Conservation (phyloP, 2,888 invertebrate species). For the Xylophagus ater region DNA sequence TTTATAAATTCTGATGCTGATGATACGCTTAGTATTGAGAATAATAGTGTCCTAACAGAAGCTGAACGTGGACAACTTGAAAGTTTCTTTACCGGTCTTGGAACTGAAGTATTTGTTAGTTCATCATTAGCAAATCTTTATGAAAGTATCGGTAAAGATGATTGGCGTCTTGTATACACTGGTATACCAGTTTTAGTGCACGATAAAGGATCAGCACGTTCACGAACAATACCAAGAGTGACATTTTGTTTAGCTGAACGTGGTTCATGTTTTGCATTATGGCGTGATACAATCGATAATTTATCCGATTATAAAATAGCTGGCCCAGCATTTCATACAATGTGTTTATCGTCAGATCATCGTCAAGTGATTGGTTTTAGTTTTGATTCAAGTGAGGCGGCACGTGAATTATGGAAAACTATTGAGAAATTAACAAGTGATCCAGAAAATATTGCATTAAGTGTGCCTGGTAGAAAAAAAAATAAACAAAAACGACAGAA, state of each 20-base stretch:
- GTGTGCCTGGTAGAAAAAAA: slow-evolving; percentile 49
- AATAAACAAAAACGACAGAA: slow-evolving; percentile 45
- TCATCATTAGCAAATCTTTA: slow-evolving; percentile 64
- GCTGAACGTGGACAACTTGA: slow-evolving; percentile 58
- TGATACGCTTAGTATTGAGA: slow-evolving; percentile 36
- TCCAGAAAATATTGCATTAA: slow-evolving; percentile 66
- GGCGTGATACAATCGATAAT: slow-evolving; percentile 72
- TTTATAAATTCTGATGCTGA: slow-evolving; percentile 35
- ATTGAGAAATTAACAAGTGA: slow-evolving; percentile 60
- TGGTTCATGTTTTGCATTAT: slow-evolving; percentile 70
- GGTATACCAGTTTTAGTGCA: slow-evolving; percentile 69
- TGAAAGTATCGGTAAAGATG: slow-evolving; percentile 46
- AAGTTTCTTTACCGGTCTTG: slow-evolving; percentile 62
- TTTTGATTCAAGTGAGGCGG: slow-evolving; percentile 63
- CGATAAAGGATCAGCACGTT: slow-evolving; percentile 63
- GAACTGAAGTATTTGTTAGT: slow-evolving; percentile 67
- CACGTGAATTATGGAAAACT: slow-evolving; percentile 56
- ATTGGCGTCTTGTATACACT: slow-evolving; percentile 64
- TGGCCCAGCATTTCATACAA: slow-evolving; percentile 67
- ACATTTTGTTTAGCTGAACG: slow-evolving; percentile 63
- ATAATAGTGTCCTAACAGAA: slow-evolving; percentile 44
- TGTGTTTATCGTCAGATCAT: slow-evolving; percentile 67
- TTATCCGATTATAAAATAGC: slow-evolving; percentile 60
- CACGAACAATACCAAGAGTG: slow-evolving; percentile 54
- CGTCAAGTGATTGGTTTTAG: slow-evolving; percentile 65